A percentile compares a stretch with the other conserved stretches of the same genome.
phyloP scores from a whole-genome alignment of 2,113 vertebrate genomes.

The Antidorcas marsupialis region DNA sequence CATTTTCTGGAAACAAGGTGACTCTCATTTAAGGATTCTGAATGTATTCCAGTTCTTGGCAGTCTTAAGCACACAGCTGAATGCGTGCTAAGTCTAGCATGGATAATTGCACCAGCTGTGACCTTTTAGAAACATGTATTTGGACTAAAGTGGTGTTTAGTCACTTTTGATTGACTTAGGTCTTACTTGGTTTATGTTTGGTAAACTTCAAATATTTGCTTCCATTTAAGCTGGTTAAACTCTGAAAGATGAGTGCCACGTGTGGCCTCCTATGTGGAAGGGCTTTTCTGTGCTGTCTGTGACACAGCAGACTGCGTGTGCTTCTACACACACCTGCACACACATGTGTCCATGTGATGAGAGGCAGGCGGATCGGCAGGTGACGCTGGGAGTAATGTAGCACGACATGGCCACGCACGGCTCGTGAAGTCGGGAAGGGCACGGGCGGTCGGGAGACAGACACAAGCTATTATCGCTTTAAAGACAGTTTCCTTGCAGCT shows the following conservation, averaged over 20 bases:
- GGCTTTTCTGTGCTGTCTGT: conserved; percentile 4
- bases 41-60: conserved; percentile 70
- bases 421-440: conserved; percentile 18
- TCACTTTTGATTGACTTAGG: conserved; percentile 79
- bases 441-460: background rate
- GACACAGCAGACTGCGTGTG: background rate
- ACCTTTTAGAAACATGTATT: conserved; percentile 80
- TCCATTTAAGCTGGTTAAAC: conserved; percentile 22
- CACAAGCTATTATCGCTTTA: background rate
- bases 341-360: background rate
- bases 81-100: conserved; percentile 72
- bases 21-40: conserved; percentile 71
- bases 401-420: background rate
- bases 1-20: conserved; percentile 69
- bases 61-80: conserved; percentile 71
- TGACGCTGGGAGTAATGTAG: background rate
- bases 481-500: background rate
- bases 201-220: conserved; percentile 75
- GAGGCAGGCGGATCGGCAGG: background rate
- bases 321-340: background rate
- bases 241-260: accelerated
- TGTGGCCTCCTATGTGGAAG: background rate
- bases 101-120: conserved; percentile 81
- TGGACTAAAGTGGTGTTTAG: conserved; percentile 77
- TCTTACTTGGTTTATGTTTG: conserved; percentile 76